A percentile compares a stretch with the other conserved stretches of the same genome.
These are phyloP conservation scores for Rhea pennata DNA, from an alignment of 2,113 vertebrate genomes.

Conservation along the genomic window DNA sequence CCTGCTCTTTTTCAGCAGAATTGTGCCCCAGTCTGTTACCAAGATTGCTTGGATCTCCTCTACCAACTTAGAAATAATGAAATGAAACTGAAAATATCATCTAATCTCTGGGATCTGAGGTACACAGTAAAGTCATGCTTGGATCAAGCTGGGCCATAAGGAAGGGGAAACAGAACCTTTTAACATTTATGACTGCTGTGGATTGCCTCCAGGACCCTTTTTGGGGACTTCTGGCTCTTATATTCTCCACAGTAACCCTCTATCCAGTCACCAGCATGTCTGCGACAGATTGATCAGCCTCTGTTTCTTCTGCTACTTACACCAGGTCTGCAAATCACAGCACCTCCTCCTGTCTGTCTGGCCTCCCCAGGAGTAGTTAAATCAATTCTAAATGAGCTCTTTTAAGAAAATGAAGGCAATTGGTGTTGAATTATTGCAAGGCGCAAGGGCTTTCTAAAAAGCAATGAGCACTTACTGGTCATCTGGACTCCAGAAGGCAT, in stretches of 20 bases:
- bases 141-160: not conserved
- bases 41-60: accelerated
- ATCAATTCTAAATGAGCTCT: constrained; percentile 58
- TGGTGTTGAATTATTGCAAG: constrained; percentile 50
- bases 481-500: constrained; percentile 40
- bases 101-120: not conserved
- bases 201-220: not conserved
- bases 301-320: not conserved
- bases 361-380: constrained; percentile 52
- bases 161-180: accelerated
- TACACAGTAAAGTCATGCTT: not conserved
- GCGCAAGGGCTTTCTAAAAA: constrained; percentile 55
- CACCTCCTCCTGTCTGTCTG: not conserved
- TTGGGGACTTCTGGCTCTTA: not conserved
- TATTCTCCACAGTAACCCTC: not conserved
- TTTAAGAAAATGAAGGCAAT: constrained; percentile 65
- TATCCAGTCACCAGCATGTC: not conserved
- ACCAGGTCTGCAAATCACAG: not conserved
- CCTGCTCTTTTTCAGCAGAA: not conserved
- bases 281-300: not conserved
- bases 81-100: not conserved
- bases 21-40: not conserved
- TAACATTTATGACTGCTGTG: not conserved
- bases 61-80: accelerated
- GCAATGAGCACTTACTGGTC: constrained; percentile 24